phyloP scores from a whole-genome alignment of 1,140 invertebrate species.

The Diuraphis noxia region DNA sequence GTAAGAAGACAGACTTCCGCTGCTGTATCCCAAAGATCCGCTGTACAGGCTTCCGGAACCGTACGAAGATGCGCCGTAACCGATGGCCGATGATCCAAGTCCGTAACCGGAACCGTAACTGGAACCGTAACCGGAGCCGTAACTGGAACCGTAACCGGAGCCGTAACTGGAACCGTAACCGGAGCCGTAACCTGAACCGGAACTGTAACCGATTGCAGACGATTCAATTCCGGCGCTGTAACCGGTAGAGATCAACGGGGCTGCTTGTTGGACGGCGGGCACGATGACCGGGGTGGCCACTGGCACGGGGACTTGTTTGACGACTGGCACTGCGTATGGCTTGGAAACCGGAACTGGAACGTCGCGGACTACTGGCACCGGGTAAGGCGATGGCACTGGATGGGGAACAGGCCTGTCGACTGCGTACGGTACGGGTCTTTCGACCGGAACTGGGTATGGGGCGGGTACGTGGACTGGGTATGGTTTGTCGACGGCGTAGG shows the following conservation, averaged over 20 bases:
- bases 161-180: background rate
- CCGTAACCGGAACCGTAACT: background rate
- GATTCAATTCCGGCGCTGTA: background rate
- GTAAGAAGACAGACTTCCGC: background rate
- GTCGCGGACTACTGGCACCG: conserved; percentile 44
- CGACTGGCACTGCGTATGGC: conserved; percentile 50
- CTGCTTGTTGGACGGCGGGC: background rate
- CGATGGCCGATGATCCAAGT: background rate
- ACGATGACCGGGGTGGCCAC: conserved; percentile 8
- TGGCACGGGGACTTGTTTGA: background rate
- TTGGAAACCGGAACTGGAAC: conserved; percentile 45
- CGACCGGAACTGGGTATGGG: conserved; percentile 52
- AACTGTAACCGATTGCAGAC: background rate
- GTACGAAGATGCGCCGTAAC: background rate
- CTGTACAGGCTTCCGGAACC: background rate
- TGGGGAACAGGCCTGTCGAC: conserved; percentile 39
- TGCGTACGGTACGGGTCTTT: conserved; percentile 49
- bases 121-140: background rate
- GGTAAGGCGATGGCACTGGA: conserved; percentile 32
- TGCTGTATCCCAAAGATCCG: background rate
- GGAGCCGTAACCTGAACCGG: background rate
- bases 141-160: background rate
- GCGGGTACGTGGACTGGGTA: conserved; percentile 45
- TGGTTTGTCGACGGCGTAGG: conserved; percentile 50
- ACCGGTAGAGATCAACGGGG: background rate